Conservation (phyloP, 2,113 vertebrate genomes). For the Eira barbara region DNA sequence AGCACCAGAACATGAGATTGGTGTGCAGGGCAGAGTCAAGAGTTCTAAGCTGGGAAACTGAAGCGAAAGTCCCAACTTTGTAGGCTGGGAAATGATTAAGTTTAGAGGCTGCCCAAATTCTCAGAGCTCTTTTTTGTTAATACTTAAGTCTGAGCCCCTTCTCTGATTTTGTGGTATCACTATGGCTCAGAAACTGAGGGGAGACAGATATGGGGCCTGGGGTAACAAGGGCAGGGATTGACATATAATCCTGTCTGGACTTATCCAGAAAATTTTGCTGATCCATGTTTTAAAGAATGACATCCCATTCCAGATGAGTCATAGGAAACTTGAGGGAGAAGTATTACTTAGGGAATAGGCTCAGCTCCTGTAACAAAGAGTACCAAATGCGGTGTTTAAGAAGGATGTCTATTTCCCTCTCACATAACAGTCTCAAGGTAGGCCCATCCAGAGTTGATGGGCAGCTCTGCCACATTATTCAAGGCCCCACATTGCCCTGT, state of each 20-base stretch:
- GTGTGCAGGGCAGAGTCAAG: not conserved
- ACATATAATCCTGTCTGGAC: not conserved
- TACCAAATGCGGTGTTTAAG: not conserved
- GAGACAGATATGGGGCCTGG: accelerated
- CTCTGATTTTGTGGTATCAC: conserved; percentile 13
- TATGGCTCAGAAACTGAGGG: not conserved
- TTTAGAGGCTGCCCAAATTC: not conserved
- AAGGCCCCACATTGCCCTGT: not conserved
- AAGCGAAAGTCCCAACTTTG: not conserved
- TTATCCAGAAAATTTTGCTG: not conserved
- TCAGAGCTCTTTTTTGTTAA: not conserved
- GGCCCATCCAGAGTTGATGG: too few species aligned
- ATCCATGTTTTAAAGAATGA: conserved; percentile 13
- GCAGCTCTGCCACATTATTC: not conserved
- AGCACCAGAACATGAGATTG: not conserved
- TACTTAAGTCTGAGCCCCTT: not conserved
- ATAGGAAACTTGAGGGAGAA: not conserved
- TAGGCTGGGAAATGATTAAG: not conserved
- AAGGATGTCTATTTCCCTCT: not conserved
- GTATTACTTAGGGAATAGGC: not conserved
- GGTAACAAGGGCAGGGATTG: not conserved
- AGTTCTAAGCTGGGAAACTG: not conserved
- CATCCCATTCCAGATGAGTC: not conserved
- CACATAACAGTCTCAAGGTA: too few species aligned
- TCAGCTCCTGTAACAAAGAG: not conserved